Base-by-base conservation (phyloP, 2,888 invertebrate species). In the Chelonus formosanus region DNA sequence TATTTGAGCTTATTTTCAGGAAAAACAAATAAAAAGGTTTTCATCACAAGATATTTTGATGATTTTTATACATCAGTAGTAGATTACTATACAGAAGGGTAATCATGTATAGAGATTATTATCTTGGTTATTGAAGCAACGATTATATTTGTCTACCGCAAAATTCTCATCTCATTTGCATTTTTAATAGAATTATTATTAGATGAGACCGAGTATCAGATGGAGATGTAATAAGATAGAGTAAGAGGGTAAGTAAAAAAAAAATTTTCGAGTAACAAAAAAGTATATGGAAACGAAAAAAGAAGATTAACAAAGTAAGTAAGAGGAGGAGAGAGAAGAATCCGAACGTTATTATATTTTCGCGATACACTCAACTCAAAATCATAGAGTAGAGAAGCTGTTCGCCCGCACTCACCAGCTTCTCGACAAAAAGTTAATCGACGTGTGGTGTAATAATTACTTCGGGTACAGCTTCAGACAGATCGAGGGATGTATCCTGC, bases 401-500 rank as follows among this genome's bases (percentile, higher is more conserved):
- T 52, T 52, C 57, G 48, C 50, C 64, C 67, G 71, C 67, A 67
- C 48, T 48, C 65, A 70, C 53, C 59, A 69, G 48, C 58, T 65
- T 66, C 65, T 63, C 66, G 65, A 70, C 73, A 81, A 80, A 80
- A 81, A 81, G 80, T 81, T 81, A 81, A 81, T 81, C 78, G 78
- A 78, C 78, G 75, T 74, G 78, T 75, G 73, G 76, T 75, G 76
- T 74, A 80, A 80, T 81, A 80, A 81, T 81, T 82, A 80, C 78
- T 79, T 75, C 70, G 67, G 71, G 72, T 63, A 59, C 67, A 68
- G 70, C 71, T 64, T 63, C 64, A 62, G 43, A 40, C 35, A 58
- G 61, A 65, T 61, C 52, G 57, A 48, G 64, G 57, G 40, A 40
- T 40, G 40, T 20, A 20, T 20, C 20, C 55, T 57, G 67, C 65